Percentiles rank a stretch among this genome's conserved stretches.
Conservation (phyloP, 2,797 vertebrate species). For the Eurystomus glaucurus region DNA sequence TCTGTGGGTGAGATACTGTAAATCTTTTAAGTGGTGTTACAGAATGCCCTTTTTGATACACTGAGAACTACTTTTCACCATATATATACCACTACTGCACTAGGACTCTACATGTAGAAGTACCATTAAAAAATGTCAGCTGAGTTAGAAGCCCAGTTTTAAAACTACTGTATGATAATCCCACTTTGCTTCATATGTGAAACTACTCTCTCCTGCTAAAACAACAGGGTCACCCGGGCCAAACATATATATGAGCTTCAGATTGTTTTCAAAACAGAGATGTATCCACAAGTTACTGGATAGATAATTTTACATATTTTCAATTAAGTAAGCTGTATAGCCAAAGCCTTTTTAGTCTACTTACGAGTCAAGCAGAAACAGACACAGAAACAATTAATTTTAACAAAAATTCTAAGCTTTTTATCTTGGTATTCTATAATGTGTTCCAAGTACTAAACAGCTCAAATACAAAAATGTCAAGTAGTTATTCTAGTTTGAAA, state of each 20-base stretch:
- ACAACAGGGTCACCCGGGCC: background rate
- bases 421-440: background rate
- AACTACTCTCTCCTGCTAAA: background rate
- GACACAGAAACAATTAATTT: conserved; percentile 49
- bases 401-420: conserved; percentile 8
- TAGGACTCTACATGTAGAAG: background rate
- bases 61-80: background rate
- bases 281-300: background rate
- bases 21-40: background rate
- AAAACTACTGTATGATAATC: background rate
- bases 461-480: conserved; percentile 46
- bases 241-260: background rate
- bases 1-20: accelerated
- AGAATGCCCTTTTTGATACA: background rate
- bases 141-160: background rate
- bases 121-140: background rate
- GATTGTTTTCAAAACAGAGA: background rate
- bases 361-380: conserved; percentile 18
- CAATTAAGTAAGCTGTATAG: background rate
- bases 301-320: background rate
- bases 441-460: background rate
- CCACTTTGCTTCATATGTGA: background rate
- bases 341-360: background rate
- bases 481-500: background rate
- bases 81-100: background rate